phyloP scores from a whole-genome alignment of 2,888 invertebrate species.

The Thelaira solivaga region DNA sequence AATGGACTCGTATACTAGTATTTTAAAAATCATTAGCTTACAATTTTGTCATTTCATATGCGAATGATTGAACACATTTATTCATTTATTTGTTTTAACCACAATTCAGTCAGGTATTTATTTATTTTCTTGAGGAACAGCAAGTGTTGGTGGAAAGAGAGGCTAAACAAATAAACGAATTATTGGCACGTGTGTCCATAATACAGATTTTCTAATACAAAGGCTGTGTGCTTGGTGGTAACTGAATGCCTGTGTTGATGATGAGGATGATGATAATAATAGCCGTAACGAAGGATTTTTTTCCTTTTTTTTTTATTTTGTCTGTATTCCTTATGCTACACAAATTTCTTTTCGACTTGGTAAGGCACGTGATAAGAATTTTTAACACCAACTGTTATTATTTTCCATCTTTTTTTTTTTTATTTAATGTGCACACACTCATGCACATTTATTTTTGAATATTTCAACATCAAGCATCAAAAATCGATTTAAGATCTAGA shows the following conservation, averaged over 20 bases:
- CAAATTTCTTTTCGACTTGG: conserved; percentile 7
- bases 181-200: conserved; percentile 49
- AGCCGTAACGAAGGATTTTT: conserved; percentile 20
- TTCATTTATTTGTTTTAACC: conserved; percentile 24
- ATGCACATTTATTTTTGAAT: conserved; percentile 16
- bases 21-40: background rate
- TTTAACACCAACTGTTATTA: conserved; percentile 21
- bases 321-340: background rate
- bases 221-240: background rate
- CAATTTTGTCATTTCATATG: conserved; percentile 14
- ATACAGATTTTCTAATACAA: conserved; percentile 6
- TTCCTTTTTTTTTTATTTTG: no score
- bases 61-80: conserved; percentile 35
- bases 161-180: conserved; percentile 37
- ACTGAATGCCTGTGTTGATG: background rate
- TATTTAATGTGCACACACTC: background rate
- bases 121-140: conserved; percentile 13
- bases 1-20: background rate
- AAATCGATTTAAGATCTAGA: conserved; percentile 54
- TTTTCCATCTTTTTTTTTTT: background rate
- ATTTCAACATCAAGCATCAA: conserved; percentile 45
- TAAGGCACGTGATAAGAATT: conserved; percentile 55
- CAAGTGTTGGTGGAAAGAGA: background rate
- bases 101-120: conserved; percentile 48
- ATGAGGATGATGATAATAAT: conserved; percentile 33